Conservation (phyloP, 1,140 invertebrate species). For the Lepidotrigona ventralis region DNA sequence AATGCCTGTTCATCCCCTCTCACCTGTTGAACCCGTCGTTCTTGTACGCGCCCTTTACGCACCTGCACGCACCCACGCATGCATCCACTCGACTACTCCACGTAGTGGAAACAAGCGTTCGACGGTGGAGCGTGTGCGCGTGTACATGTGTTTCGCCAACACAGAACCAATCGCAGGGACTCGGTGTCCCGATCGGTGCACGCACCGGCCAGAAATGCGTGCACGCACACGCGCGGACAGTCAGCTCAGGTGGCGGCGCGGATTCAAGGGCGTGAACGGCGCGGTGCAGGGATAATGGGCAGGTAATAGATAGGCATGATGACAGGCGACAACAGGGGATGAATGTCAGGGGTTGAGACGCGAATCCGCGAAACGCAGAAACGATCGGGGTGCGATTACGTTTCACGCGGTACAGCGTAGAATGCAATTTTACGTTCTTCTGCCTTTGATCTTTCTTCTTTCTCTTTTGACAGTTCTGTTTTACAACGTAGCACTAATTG, state of each 20-base stretch:
- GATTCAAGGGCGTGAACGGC: constrained; percentile 60
- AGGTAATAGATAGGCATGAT: constrained; percentile 72
- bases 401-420: constrained; percentile 10
- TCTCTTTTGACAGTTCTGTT: neutral
- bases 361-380: constrained; percentile 40
- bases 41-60: constrained; percentile 56
- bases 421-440: constrained; percentile 7
- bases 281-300: constrained; percentile 70
- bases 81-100: neutral
- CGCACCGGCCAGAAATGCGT: constrained; percentile 3
- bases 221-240: constrained; percentile 23
- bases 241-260: constrained; percentile 49
- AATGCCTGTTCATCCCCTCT: constrained; percentile 69
- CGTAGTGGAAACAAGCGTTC: neutral
- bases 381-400: constrained; percentile 22
- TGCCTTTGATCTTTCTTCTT: neutral
- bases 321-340: constrained; percentile 65
- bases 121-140: neutral
- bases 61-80: constrained; percentile 59
- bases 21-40: constrained; percentile 75
- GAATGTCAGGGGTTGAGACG: constrained; percentile 41
- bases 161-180: neutral
- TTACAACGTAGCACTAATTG: neutral
- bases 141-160: neutral
- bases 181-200: constrained; percentile 17